phyloP scores from a whole-genome alignment of 2,113 vertebrate species.

The Boleophthalmus pectinirostris region DNA sequence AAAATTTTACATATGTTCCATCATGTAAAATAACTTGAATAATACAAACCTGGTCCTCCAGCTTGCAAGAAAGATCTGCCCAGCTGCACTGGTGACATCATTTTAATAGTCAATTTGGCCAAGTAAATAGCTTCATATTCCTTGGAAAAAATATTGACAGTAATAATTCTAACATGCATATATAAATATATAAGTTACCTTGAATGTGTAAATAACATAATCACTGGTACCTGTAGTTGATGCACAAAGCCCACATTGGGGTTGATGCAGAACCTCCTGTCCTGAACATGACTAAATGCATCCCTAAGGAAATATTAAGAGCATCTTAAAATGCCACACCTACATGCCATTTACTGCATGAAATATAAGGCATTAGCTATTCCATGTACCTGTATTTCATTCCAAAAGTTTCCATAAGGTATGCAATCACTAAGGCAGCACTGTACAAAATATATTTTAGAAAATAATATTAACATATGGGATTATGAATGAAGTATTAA shows the following conservation, averaged over 20 bases:
- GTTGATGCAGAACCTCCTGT: slow-evolving; percentile 99
- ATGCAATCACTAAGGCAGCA: slow-evolving; percentile 99
- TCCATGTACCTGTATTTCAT: slow-evolving; percentile 93
- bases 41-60: slow-evolving; percentile 83
- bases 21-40: no score
- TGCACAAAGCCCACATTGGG: slow-evolving; percentile 98
- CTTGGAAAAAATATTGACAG: slow-evolving; percentile 62
- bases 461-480: not conserved
- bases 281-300: slow-evolving; percentile 97
- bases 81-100: slow-evolving; percentile 96
- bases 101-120: slow-evolving; percentile 97
- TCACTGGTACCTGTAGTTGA: slow-evolving; percentile 89
- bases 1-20: no score
- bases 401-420: slow-evolving; percentile 99
- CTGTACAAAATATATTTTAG: slow-evolving; percentile 67
- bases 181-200: not conserved
- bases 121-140: slow-evolving; percentile 99
- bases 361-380: not conserved
- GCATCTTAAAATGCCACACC: not conserved
- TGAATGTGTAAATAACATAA: not conserved
- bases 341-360: not conserved
- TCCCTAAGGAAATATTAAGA: slow-evolving; percentile 77
- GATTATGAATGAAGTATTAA: slow-evolving; percentile 5
- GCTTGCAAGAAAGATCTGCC: slow-evolving; percentile 91
- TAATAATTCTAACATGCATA: not conserved